Evolutionary conservation across 2,888 invertebrate species (phyloP), one percentile per base, ranked within the genome.

Genomic region (Cerastis rubricosa): DNA sequence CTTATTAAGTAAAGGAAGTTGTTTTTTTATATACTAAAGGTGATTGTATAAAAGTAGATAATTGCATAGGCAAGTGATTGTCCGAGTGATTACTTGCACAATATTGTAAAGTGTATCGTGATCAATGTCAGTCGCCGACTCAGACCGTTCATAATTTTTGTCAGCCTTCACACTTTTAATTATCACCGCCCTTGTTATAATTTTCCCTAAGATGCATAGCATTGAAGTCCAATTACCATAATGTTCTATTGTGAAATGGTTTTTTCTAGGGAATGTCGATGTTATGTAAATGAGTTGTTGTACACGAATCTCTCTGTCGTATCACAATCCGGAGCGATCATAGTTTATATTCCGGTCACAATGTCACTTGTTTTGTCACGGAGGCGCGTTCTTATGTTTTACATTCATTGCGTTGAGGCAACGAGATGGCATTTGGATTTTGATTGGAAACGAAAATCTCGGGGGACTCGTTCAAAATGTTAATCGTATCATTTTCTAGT

Each of bases 81-180:
- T 67, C 66, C 14, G 35, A 78, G 78, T 35, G 45, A 51, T 70
- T 83, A 80, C 80, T 80, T 80, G 80, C 84, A 83, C 84, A 80
- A 83, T 83, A 54, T 45, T 54, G 43, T 80, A 61, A 80, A 80
- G 78, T 80, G 47, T 83, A 72, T 76, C 66, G 73, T 78, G 80
- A 86, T 76, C 88, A 89, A 90, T 90, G 89, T 77, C 89, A 83
- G 74, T 78, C 59, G 73, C 73, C 83, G 78, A 65, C 78, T 67
- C 82, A 86, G 85, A 89, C 90, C 90, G 87, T 90, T 87, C 25
- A 90, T 90, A 90, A 91, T 90, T 91, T 89, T 80, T 79, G 78
- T 83, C 89, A 88, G 86, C 93, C 91, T 93, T 90, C 90, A 84
- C 87, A 84, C 88, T 81, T 76, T 80, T 83, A 76, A 73, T 85